phyloP scores from a whole-genome alignment of 2,888 invertebrate genomes.

The Lamellibrachia columna region DNA sequence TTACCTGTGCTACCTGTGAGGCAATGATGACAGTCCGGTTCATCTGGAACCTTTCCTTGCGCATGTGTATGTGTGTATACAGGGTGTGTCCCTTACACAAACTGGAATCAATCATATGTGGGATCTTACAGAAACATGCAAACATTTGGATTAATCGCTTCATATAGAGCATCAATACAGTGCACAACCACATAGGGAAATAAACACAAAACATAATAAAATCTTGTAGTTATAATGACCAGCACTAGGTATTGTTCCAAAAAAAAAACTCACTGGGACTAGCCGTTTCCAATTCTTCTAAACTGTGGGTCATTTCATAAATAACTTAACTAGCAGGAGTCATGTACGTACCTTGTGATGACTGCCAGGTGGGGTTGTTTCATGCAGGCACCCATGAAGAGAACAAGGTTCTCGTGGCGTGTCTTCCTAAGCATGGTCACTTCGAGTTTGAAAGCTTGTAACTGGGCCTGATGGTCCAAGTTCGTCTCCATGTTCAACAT shows the following conservation, averaged over 20 bases:
- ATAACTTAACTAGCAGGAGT: neutral
- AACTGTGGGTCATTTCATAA: too few species aligned
- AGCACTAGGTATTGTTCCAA: too few species aligned
- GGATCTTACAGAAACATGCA: neutral
- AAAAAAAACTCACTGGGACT: too few species aligned
- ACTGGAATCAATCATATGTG: slow-evolving; percentile 67
- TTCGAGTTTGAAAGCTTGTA: slow-evolving; percentile 95
- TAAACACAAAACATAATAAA: too few species aligned
- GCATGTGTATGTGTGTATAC: slow-evolving; percentile 89
- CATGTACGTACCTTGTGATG: slow-evolving; percentile 75
- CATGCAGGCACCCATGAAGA: slow-evolving; percentile 99
- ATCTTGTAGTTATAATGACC: too few species aligned
- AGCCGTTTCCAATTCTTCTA: too few species aligned
- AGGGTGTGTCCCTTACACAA: slow-evolving; percentile 95
- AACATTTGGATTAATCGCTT: neutral
- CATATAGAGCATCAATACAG: neutral
- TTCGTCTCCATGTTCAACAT: slow-evolving; percentile 90
- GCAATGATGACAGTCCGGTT: slow-evolving; percentile 92
- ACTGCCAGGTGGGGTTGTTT: slow-evolving; percentile 95
- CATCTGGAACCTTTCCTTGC: slow-evolving; percentile 90
- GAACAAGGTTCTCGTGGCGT: slow-evolving; percentile 95
- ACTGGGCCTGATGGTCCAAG: slow-evolving; percentile 79
- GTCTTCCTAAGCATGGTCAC: slow-evolving; percentile 96
- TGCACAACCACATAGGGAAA: neutral
- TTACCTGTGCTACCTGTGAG: slow-evolving; percentile 93